Evolutionary conservation across 2,113 vertebrate species (phyloP).

Genomic region (Brienomyrus brachyistius): DNA sequence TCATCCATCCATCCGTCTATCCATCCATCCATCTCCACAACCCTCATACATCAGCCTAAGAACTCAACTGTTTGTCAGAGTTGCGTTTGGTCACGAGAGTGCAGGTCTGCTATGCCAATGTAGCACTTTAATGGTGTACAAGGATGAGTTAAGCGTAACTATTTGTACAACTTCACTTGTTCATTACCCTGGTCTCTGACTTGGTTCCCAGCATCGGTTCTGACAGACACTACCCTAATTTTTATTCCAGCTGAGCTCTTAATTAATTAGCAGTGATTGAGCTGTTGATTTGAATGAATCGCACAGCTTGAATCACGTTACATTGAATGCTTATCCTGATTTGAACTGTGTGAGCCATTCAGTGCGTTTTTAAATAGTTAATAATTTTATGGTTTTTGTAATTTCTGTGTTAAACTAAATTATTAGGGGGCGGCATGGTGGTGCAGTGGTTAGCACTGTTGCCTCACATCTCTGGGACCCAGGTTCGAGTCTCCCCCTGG

Average conservation of each 20-base stretch:
- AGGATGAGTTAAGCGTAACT: not conserved
- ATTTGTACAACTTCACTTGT: not conserved
- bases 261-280: constrained; percentile 19
- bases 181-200: not conserved
- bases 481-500: too few species aligned
- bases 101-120: not conserved
- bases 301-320: not conserved
- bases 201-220: not conserved
- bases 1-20: not conserved
- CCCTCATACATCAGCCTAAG: not conserved
- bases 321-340: not conserved
- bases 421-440: not conserved
- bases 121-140: not conserved
- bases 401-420: not conserved
- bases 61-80: not conserved
- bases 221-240: not conserved
- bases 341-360: not conserved
- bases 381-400: not conserved
- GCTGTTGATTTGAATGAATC: not conserved
- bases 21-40: not conserved
- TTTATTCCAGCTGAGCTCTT: constrained; percentile 16
- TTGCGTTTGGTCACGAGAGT: not conserved
- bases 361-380: not conserved
- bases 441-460: too few species aligned
- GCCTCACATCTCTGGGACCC: too few species aligned